A percentile compares a stretch with the other conserved stretches of the same genome.
phyloP scores from a whole-genome alignment of 2,888 invertebrate genomes.

The Drosophila maculinotata region DNA sequence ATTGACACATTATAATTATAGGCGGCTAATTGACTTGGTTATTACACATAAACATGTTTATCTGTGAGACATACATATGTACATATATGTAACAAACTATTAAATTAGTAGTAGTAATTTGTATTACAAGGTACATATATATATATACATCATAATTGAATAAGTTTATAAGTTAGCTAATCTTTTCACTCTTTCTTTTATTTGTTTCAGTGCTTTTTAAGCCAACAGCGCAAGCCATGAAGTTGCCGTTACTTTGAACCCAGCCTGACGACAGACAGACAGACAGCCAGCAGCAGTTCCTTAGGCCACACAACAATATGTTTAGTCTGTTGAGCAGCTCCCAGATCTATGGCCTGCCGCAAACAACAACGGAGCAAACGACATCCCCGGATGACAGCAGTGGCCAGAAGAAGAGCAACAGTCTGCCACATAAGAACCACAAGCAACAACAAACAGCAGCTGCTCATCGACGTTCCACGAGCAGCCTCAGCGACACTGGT shows the following conservation, averaged over 20 bases:
- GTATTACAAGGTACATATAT: slow-evolving; percentile 32
- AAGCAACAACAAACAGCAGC: slow-evolving; percentile 29
- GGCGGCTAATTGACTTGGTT: slow-evolving; percentile 42
- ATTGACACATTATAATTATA: slow-evolving; percentile 49
- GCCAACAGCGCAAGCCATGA: slow-evolving; percentile 40
- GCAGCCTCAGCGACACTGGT: slow-evolving; percentile 61
- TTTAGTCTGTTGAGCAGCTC: slow-evolving; percentile 83
- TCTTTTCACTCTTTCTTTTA: slow-evolving; percentile 10
- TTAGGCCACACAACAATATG: slow-evolving; percentile 75
- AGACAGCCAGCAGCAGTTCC: slow-evolving; percentile 39
- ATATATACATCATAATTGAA: slow-evolving; percentile 26
- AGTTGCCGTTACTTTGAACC: slow-evolving; percentile 31
- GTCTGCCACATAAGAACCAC: slow-evolving; percentile 57
- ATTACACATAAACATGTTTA: slow-evolving; percentile 24
- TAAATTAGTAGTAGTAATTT: slow-evolving; percentile 22
- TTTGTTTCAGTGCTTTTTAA: slow-evolving; percentile 42
- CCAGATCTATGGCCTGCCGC: slow-evolving; percentile 83
- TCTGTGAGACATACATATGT: slow-evolving; percentile 7
- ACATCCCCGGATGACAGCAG: slow-evolving; percentile 36
- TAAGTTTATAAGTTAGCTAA: slow-evolving; percentile 22
- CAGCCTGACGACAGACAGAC: slow-evolving; percentile 9
- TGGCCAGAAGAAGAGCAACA: slow-evolving; percentile 66
- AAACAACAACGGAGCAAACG: slow-evolving; percentile 50
- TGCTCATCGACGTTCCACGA: slow-evolving; percentile 57
- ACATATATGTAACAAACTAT: slow-evolving; percentile 7